phyloP scores from a whole-genome alignment of 2,888 invertebrate genomes.

The Brenthis daphne region DNA sequence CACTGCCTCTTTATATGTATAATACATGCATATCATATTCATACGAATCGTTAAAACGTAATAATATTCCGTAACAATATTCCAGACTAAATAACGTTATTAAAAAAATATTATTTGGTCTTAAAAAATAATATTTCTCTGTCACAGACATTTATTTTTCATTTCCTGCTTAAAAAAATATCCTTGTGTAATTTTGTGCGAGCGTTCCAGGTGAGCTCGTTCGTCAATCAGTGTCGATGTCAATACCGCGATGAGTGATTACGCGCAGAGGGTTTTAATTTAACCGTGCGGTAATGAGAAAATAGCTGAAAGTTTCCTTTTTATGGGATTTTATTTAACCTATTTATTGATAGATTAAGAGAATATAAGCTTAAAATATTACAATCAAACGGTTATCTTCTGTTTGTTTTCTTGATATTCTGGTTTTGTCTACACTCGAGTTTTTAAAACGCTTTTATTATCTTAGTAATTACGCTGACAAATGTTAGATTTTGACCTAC shows the following conservation, averaged over 20 bases:
- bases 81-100: neutral
- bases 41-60: neutral
- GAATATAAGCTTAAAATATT: too few species aligned
- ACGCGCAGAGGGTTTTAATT: slow-evolving; percentile 23
- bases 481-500: too few species aligned
- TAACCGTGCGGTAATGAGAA: slow-evolving; percentile 21
- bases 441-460: too few species aligned
- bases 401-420: too few species aligned
- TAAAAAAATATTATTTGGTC: neutral
- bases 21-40: too few species aligned
- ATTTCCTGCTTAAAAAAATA: slow-evolving; percentile 15
- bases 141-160: neutral
- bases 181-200: slow-evolving; percentile 14
- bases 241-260: slow-evolving; percentile 25
- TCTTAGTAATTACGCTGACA: too few species aligned
- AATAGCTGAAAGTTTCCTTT: slow-evolving; percentile 6
- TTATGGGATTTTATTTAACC: neutral
- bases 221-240: slow-evolving; percentile 32
- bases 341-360: neutral
- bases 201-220: slow-evolving; percentile 25
- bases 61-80: neutral
- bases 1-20: too few species aligned
- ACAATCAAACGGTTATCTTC: too few species aligned
- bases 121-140: slow-evolving; percentile 1
- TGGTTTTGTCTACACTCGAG: too few species aligned